These are phyloP conservation scores for Sardina pilchardus DNA, from an alignment of 2,113 vertebrate genomes.

Conservation along the genomic window DNA sequence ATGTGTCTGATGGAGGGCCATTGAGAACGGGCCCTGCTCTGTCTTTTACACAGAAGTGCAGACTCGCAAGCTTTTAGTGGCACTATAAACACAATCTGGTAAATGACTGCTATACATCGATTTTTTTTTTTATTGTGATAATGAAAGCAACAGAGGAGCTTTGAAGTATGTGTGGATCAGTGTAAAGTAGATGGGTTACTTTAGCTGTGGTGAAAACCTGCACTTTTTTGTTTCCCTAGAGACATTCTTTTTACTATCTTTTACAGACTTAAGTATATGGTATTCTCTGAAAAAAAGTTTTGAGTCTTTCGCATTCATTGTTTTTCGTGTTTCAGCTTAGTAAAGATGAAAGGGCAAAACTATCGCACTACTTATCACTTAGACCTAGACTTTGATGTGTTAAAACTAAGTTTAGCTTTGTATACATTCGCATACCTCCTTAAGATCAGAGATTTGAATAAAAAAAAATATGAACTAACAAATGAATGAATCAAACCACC, in stretches of 20 bases:
- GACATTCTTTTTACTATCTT: background rate
- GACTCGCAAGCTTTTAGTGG: conserved; percentile 35
- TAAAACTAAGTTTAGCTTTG: background rate
- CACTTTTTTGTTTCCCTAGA: background rate
- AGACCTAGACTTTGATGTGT: background rate
- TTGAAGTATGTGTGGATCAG: conserved; percentile 25
- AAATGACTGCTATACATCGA: conserved; percentile 20
- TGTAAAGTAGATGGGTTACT: background rate
- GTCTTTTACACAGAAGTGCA: conserved; percentile 31
- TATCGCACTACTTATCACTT: background rate
- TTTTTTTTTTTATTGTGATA: conserved; percentile 32
- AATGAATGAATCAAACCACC: background rate
- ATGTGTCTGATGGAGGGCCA: conserved; percentile 34
- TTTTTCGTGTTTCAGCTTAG: background rate
- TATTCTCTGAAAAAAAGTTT: background rate
- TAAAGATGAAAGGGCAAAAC: too few species aligned
- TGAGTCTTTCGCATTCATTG: background rate
- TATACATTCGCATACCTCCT: background rate
- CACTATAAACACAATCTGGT: conserved; percentile 32
- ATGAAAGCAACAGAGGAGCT: conserved; percentile 19
- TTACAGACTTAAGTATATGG: background rate
- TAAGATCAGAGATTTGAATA: background rate
- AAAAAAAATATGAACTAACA: background rate
- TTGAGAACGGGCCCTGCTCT: conserved; percentile 37
- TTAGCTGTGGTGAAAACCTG: background rate